Evolutionary conservation across 2,888 invertebrate species (phyloP), one percentile per base, ranked within the genome.

Genomic region (Apamea sordens): DNA sequence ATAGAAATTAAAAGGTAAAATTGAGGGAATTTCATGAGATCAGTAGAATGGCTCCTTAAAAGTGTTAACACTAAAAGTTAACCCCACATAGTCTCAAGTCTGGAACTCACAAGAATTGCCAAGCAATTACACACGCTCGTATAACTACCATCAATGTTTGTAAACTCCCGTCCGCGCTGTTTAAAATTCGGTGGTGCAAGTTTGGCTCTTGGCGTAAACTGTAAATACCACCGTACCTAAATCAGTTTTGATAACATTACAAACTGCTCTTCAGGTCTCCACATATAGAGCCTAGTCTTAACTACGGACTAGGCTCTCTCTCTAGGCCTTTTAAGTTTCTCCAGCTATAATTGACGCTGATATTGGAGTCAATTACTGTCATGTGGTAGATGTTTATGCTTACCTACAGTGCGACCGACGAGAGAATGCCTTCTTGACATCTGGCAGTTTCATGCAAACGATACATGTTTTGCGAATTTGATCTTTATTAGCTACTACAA

Each of bases 101-200:
- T 71, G 69, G 67, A 69, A 74, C 82, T 84, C 80, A 78, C 80
- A 86, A 78, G 87, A 80, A 86, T 71, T 83, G 76, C 70, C 73
- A 75, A 85, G 80, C 88, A 90, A 89, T 90, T 84, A 88, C 88
- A 84, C 85, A 80, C 28, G 32, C 64, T 74, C 47, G 84, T 63
- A 53, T 53, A 73, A 73, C 73, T 83, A 28, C 47, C 59, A 50
- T 8, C 64, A 53, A 41, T 73, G 73, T 82, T 73, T 73, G 82
- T 70, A 73, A 70, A 65, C 73, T 79, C 70, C 28, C 65, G 69
- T 72, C 63, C 28, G 36, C 15, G 36, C 53, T 79, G 82, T 61
- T 70, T 82, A 79, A 84, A 73, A 84, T 84, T 84, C 79, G 53
- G 28, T 79, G 11, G 10, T 80, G 83, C 75, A 79, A 84, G 68